Base-by-base conservation (phyloP, 2,797 vertebrate genomes). In the Sebastes vulpes region DNA sequence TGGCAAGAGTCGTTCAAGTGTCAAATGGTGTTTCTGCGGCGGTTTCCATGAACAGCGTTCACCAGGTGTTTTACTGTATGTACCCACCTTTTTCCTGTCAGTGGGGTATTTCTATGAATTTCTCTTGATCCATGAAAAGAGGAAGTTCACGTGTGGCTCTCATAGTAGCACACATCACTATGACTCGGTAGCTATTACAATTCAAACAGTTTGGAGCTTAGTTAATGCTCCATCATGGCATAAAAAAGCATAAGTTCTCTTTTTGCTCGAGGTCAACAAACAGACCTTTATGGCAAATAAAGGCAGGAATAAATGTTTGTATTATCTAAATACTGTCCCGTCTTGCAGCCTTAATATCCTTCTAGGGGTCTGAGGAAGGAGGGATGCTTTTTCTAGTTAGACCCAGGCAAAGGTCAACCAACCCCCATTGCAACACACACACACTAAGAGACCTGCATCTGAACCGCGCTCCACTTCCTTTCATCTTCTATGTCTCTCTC, bases 381-480 rank as follows among this genome's bases (percentile, higher is more conserved):
- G 89, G 83, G 87, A 91, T 89, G 88, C 88, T 93, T 92, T 94
- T 88, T 38, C 87, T 82, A 90, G 88, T 84, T 82, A 88, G 92
- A 84, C 87, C 92, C 91, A 92, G 79, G 77, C 91, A 95, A 92
- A 95, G 93, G 95, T 95, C 92, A 95, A 93, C 80, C 82, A 95
- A 93, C 80, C 82, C 84, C 86, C 84, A 74, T 8, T 75, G 72
- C 81, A 93, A 91, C 90, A 92, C 89, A 91, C 83, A 38, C 35
- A 38, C 35, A 83, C 81, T 16, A 53, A 77, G 86, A 94, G 95
- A 96, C 96, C 95, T 93, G 93, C 89, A 90, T 94, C 94, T 96
- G 96, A 97, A 97, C 96, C 59, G 88, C 61, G 31, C 93, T 94
- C 84, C 85, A 92, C 91, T 92, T 91, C 92, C 95, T 96, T 96